Evolutionary conservation across 2,797 vertebrate species (phyloP), one percentile per base, ranked within the genome.

Genomic region (Lagocephalus sceleratus): DNA sequence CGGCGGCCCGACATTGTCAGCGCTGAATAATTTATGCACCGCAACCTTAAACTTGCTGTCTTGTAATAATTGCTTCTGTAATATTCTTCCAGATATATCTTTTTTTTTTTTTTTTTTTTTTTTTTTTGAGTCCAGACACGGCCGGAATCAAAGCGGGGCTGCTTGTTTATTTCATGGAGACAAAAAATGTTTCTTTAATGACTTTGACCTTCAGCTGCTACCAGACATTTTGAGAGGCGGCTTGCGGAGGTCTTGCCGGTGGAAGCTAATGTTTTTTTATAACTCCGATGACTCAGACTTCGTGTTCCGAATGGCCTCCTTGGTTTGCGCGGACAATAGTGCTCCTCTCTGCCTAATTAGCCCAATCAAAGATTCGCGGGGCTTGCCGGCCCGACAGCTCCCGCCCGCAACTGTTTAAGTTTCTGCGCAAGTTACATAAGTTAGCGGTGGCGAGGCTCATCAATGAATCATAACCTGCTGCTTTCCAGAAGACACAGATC

Each of bases 401-500:
- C n/a, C n/a, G n/a, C n/a, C n/a, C n/a, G n/a, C n/a, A 57, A 45
- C 54, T 42, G 47, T 67, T 71, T 68, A 54, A 82, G 65, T 75
- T 68, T 69, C 68, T 60, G 63, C 66, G 63, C 53, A 52, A 66
- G 60, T 57, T n/a, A n/a, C 71, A 64, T 23, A 71, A 64, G 70
- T 69, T 46, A 66, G 57, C n/a, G 77, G 66, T 49, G 68, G 59
- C 78, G 66, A 66, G 63, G 68, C 80, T 89, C 87, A 88, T 89
- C 84, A 88, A 88, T 87, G 87, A 89, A 87, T 86, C 57, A 89
- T 89, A 64, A 56, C 68, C 58, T 39, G 1, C 71, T 76, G 76
- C 72, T 76, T 78, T 83, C 72, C 75, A 76, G 57, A 76, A 81
- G 83, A 84, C 58, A 76, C 73, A 80, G 81, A 82, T 86, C 77